Base-by-base conservation (phyloP, 2,113 vertebrate species). In the Cynoglossus semilaevis region DNA sequence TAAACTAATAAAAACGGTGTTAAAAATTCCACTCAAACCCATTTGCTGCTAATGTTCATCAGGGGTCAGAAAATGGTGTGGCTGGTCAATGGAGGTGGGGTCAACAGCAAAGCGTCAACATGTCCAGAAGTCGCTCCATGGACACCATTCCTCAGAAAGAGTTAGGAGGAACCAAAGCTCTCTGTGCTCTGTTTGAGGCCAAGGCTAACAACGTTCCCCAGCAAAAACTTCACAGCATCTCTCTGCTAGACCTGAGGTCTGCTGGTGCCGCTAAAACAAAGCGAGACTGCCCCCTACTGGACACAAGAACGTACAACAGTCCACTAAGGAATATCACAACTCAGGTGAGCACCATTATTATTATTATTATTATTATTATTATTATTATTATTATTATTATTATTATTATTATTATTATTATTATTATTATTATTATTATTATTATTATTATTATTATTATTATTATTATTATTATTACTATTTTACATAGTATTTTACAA, bases 111-210 rank as follows among this genome's bases (percentile, higher is more conserved):
- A 46, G 61, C 44, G 57, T 49, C 4, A 45, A n/a, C 1, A 37
- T 47, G 12, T 67, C 34, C 66, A 74, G 80, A 44, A 90, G 82
- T 58, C 86, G 74, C 56, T 88, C 92, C 43, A 81, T 62, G 77
- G 89, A 93, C 4, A 9, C 19, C 50, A 72, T 83, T 40, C 69
- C 79, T 16, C 74, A 63, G 38, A 70, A 5, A 18, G 77, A 83
- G 13, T 15, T 0, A 0, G 17, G 15, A 0, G 61, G 85, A 14
- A 58, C 86, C 63, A 82, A 40, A 42, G 79, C 87, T 15, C 70
- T 88, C 51, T 76, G 84, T 12, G 85, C 70, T 9, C 64, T 90
- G 74, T 91, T 90, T 51, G 91, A 91, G 80, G 85, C 84, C 57
- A 90, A 88, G 58, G 60, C 66, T 1, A 41, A 41, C 10, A 35